These are phyloP conservation scores for Enteromius argenteus DNA, from an alignment of 2,797 vertebrate species.

Conservation along the genomic window DNA sequence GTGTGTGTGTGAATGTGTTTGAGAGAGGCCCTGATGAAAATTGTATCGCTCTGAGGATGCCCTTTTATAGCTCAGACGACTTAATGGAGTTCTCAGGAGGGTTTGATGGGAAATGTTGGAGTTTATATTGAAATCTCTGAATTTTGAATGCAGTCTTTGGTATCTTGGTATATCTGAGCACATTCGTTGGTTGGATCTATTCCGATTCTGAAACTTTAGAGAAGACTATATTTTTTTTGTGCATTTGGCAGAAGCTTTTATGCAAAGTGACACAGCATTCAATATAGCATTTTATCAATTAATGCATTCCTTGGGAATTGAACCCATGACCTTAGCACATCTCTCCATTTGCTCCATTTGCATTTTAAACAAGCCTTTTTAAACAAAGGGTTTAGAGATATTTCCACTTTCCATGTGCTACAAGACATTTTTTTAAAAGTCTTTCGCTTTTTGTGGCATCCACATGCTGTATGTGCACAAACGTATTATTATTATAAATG, in stretches of 20 bases:
- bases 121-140: constrained; percentile 3
- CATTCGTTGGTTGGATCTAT: constrained; percentile 10
- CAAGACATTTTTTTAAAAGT: too few relatives aligned
- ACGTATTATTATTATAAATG: not conserved
- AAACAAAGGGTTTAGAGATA: too few relatives aligned
- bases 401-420: too few relatives aligned
- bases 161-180: constrained; percentile 15
- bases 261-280: constrained; percentile 6
- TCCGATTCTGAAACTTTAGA: not conserved
- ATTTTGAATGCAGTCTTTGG: constrained; percentile 1
- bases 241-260: constrained; percentile 7
- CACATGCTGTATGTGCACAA: not conserved
- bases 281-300: not conserved
- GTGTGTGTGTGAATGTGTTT: constrained; percentile 1
- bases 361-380: too few relatives aligned
- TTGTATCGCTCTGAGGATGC: not conserved
- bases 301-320: not conserved
- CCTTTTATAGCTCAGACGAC: constrained; percentile 4
- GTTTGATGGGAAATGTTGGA: constrained; percentile 5
- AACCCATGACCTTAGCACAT: not conserved
- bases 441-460: not conserved
- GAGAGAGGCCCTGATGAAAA: not conserved
- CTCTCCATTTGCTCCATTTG: not conserved
- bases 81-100: constrained; percentile 22
- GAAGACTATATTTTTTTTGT: not conserved